A percentile compares a stretch with the other conserved stretches of the same genome.
Evolutionary conservation across 2,888 invertebrate species (phyloP).

Genomic region (Carabus problematicus): DNA sequence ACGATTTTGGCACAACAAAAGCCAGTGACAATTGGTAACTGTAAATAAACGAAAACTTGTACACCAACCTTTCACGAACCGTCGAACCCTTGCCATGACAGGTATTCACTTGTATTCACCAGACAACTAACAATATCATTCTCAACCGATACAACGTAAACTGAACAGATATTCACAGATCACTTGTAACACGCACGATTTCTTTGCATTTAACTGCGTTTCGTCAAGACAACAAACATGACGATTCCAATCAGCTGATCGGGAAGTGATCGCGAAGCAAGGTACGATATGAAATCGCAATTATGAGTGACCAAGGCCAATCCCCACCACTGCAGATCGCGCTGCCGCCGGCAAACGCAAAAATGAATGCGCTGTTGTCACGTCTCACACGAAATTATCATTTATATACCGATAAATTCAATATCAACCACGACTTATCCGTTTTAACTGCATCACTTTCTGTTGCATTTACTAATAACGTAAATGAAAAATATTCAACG

Average conservation of each 20-base stretch:
- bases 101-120: constrained; percentile 25
- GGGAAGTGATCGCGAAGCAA: constrained; percentile 41
- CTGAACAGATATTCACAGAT: neutral
- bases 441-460: too few species aligned
- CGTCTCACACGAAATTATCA: constrained; percentile 1
- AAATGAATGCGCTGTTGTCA: constrained; percentile 30
- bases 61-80: constrained; percentile 24
- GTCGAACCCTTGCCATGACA: constrained; percentile 32
- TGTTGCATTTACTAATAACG: too few species aligned
- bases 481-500: too few species aligned
- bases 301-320: constrained; percentile 41
- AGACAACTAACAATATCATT: constrained; percentile 31
- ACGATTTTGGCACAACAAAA: constrained; percentile 39
- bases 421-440: too few species aligned
- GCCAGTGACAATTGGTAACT: constrained; percentile 33
- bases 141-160: constrained; percentile 6
- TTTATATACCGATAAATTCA: too few species aligned
- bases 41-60: constrained; percentile 35
- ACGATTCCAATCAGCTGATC: constrained; percentile 40
- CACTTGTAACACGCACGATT: constrained; percentile 5
- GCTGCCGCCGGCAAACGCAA: constrained; percentile 24
- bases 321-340: constrained; percentile 25
- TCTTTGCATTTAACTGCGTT: constrained; percentile 25
- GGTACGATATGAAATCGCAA: constrained; percentile 42
- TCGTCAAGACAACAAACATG: constrained; percentile 30